Conservation (phyloP, 2,888 invertebrate genomes). For the Hydriomena furcata region DNA sequence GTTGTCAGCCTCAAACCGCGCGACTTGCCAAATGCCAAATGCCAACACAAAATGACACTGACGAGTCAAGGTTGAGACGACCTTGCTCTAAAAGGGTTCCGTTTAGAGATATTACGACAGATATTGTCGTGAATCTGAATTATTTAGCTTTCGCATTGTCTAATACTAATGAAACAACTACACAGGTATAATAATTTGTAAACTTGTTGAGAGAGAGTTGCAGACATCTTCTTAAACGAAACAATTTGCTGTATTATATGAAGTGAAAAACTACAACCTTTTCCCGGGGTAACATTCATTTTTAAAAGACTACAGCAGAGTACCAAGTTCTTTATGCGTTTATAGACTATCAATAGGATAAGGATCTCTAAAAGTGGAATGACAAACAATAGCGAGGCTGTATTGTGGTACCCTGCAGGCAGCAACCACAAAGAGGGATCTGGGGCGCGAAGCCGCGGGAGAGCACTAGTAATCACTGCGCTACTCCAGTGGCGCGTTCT, state of each 20-base stretch:
- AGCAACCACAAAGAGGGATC: conserved; percentile 24
- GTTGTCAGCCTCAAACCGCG: conserved; percentile 4
- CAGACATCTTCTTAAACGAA: background rate
- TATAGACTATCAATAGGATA: background rate
- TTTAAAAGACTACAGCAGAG: too few relatives aligned
- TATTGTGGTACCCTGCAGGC: conserved; percentile 32
- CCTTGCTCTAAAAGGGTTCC: conserved; percentile 7
- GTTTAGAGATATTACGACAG: background rate
- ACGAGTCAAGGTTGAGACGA: conserved; percentile 14
- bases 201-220: too few relatives aligned
- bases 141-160: background rate
- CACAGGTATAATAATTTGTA: background rate
- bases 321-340: too few relatives aligned
- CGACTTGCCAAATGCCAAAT: too few relatives aligned
- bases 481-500: background rate
- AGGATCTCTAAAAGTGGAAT: conserved; percentile 37
- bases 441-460: conserved; percentile 37
- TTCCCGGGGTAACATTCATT: too few relatives aligned
- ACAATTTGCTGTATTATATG: too few relatives aligned
- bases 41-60: background rate
- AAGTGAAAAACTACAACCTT: too few relatives aligned
- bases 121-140: too few relatives aligned
- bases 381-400: conserved; percentile 43
- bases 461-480: conserved; percentile 8
- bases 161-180: conserved; percentile 4